A percentile compares a stretch with the other conserved stretches of the same genome.
Conservation (phyloP, 1,140 invertebrate genomes). For the Oedothorax gibbosus region DNA sequence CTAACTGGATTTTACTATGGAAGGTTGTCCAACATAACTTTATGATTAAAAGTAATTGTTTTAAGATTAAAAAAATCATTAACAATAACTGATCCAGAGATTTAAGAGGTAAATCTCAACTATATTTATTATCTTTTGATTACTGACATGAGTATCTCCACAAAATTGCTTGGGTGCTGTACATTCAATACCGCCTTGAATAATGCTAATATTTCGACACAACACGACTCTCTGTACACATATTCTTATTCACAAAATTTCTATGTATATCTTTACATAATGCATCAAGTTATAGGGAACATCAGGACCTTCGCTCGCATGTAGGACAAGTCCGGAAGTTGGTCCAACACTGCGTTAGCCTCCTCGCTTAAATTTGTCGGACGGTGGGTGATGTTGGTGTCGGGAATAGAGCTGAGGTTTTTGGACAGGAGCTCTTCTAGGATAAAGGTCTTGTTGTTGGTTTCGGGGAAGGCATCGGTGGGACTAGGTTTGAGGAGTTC, state of each 20-base stretch:
- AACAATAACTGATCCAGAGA: no score
- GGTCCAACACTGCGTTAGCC: slow-evolving; percentile 61
- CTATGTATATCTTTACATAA: slow-evolving; percentile 30
- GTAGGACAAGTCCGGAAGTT: slow-evolving; percentile 63
- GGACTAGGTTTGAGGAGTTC: slow-evolving; percentile 58
- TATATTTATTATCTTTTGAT: no score
- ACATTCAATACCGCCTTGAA: no score
- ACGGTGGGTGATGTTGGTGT: slow-evolving; percentile 41
- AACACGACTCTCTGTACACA: slow-evolving; percentile 11
- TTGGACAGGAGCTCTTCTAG: slow-evolving; percentile 56
- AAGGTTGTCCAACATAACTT: no score
- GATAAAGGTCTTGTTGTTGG: slow-evolving; percentile 6
- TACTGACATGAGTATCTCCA: no score
- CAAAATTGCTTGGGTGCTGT: no score
- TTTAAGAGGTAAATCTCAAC: no score
- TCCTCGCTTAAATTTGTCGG: slow-evolving; percentile 61
- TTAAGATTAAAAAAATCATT: no score
- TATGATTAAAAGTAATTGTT: no score
- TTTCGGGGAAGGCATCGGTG: slow-evolving; percentile 3
- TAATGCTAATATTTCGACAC: background rate
- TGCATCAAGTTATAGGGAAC: slow-evolving; percentile 61
- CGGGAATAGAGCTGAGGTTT: slow-evolving; percentile 34
- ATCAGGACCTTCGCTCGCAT: slow-evolving; percentile 63
- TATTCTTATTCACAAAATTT: slow-evolving; percentile 26
- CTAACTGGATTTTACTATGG: no score